Conservation (phyloP, 2,113 vertebrate species). For the Condylura cristata region DNA sequence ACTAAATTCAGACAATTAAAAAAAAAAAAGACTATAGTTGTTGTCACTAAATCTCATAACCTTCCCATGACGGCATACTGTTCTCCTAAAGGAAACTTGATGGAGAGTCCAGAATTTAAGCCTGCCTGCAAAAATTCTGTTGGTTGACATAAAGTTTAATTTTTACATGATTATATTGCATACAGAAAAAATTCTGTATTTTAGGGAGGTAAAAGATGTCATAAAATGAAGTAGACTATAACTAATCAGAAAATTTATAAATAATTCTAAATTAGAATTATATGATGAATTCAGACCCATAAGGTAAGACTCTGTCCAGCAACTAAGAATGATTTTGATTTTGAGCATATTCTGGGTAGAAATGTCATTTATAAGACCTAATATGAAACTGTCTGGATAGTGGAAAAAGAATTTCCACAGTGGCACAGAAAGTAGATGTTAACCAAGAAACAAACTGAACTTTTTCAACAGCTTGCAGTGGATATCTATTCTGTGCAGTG, state of each 20-base stretch:
- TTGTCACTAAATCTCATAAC: not conserved
- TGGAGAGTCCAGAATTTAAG: not conserved
- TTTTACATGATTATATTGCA: not conserved
- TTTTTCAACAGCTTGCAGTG: not conserved
- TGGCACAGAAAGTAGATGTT: not conserved
- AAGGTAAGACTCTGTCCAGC: not conserved
- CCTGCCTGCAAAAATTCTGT: not conserved
- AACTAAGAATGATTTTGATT: not conserved
- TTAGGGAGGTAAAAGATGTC: not conserved
- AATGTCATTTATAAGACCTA: not conserved
- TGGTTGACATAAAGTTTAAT: not conserved
- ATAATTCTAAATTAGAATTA: not conserved
- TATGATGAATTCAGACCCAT: not conserved
- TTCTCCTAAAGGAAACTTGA: not conserved
- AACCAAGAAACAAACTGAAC: not conserved
- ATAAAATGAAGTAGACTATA: not conserved
- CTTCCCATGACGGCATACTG: not conserved
- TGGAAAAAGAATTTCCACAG: not conserved
- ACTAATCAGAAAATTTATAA: not conserved
- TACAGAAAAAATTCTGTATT: not conserved
- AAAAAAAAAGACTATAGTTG: not conserved
- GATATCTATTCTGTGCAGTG: not conserved
- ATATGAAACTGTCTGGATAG: not conserved
- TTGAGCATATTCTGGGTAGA: not conserved
- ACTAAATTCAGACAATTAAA: not conserved